Evolutionary conservation across 2,113 vertebrate species (phyloP).

Genomic region (Arizona elegans): DNA sequence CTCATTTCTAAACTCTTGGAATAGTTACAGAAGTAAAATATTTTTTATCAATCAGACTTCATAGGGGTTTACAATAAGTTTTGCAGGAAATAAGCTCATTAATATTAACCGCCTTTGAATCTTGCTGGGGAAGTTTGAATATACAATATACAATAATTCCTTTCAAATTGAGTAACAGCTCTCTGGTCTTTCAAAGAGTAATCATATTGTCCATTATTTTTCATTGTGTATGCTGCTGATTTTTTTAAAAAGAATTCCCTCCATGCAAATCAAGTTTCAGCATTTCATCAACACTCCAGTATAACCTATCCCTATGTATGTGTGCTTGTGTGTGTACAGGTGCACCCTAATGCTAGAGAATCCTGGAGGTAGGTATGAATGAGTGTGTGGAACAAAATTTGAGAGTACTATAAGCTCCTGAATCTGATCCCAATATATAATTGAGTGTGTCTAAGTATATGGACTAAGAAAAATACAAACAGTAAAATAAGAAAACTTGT

Average conservation of each 20-base stretch:
- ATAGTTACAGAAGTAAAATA: neutral
- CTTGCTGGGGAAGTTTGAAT: neutral
- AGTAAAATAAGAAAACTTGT: neutral
- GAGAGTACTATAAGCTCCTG: neutral
- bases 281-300: neutral
- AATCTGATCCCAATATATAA: neutral
- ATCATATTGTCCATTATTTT: neutral
- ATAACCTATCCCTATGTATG: neutral
- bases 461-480: neutral
- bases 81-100: neutral
- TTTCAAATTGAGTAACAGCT: neutral
- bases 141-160: neutral
- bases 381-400: neutral
- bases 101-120: neutral
- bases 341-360: neutral
- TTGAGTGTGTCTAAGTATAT: neutral
- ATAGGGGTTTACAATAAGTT: neutral
- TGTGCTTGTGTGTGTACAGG: neutral
- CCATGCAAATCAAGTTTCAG: neutral
- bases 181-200: neutral
- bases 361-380: neutral
- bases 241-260: neutral
- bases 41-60: neutral
- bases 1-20: neutral
- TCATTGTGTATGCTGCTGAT: neutral